These are phyloP conservation scores for Sogatella furcifera DNA, from an alignment of 1,140 invertebrate species.

Conservation along the genomic window DNA sequence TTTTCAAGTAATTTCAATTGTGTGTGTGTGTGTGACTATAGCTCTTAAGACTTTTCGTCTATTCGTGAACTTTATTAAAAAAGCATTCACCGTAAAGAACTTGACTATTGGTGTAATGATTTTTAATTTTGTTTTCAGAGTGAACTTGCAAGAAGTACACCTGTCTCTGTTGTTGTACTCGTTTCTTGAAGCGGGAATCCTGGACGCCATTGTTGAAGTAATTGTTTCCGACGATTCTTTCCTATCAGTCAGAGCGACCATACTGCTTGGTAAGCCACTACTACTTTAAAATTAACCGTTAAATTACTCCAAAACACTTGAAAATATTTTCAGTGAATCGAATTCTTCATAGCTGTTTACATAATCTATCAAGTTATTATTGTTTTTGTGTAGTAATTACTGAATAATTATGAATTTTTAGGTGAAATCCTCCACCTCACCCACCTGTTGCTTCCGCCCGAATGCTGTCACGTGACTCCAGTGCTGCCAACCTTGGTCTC, in stretches of 20 bases:
- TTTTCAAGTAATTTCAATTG: no score
- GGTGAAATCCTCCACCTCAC: constrained; percentile 77
- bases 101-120: no score
- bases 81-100: no score
- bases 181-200: constrained; percentile 73
- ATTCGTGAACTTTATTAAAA: no score
- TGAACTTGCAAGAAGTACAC: constrained; percentile 86
- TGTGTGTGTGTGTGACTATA: no score
- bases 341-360: no score
- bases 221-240: constrained; percentile 79
- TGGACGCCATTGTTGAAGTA: constrained; percentile 83
- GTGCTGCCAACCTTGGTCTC: constrained; percentile 69
- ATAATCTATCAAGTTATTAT: no score
- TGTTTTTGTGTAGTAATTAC: no score
- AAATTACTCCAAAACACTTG: background rate
- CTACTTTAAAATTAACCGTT: no score
- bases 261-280: constrained; percentile 54
- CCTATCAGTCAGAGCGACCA: constrained; percentile 80
- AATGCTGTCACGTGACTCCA: constrained; percentile 70
- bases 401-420: constrained; percentile 28
- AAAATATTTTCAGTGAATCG: background rate
- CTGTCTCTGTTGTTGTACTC: constrained; percentile 77
- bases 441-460: constrained; percentile 69
- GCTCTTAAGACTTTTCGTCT: no score
- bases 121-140: constrained; percentile 42